These are phyloP conservation scores for Aromia moschata DNA, from an alignment of 2,888 invertebrate genomes.

Conservation along the genomic window DNA sequence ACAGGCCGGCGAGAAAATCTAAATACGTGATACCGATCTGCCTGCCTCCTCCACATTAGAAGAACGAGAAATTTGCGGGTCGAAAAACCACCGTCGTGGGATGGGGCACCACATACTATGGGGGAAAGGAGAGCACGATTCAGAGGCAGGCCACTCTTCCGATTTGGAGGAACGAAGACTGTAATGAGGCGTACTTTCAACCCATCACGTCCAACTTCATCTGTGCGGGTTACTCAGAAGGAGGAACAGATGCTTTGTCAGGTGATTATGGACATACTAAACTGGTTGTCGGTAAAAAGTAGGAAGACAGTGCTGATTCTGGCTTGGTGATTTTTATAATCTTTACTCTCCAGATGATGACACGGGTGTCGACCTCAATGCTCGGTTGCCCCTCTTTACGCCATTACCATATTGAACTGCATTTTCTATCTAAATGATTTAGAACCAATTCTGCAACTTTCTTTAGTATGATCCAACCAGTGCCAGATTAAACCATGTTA, in stretches of 20 bases:
- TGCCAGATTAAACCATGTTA: too few species aligned
- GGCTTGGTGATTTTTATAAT: too few species aligned
- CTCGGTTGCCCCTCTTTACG: too few species aligned
- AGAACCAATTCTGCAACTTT: too few species aligned
- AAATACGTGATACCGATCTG: slow-evolving; percentile 90
- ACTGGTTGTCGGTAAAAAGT: too few species aligned
- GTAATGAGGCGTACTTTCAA: slow-evolving; percentile 90
- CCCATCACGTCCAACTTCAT: slow-evolving; percentile 90
- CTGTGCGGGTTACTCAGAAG: slow-evolving; percentile 88
- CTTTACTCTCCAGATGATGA: too few species aligned
- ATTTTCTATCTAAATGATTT: too few species aligned
- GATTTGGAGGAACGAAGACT: slow-evolving; percentile 90
- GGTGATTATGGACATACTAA: too few species aligned
- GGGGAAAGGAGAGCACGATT: slow-evolving; percentile 86
- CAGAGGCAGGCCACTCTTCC: slow-evolving; percentile 87
- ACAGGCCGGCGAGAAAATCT: slow-evolving; percentile 78
- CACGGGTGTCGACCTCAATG: too few species aligned
- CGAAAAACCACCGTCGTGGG: slow-evolving; percentile 88
- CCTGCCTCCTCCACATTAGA: slow-evolving; percentile 72
- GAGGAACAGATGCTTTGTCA: slow-evolving; percentile 93
- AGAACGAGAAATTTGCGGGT: slow-evolving; percentile 74
- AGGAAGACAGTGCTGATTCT: too few species aligned
- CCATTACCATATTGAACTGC: too few species aligned
- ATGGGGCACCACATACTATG: slow-evolving; percentile 92
- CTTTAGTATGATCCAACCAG: too few species aligned